Evolutionary conservation across 37 sponge, comb jelly and placozoan genomes (phyloP).

Genomic region (Spongia lamella): DNA sequence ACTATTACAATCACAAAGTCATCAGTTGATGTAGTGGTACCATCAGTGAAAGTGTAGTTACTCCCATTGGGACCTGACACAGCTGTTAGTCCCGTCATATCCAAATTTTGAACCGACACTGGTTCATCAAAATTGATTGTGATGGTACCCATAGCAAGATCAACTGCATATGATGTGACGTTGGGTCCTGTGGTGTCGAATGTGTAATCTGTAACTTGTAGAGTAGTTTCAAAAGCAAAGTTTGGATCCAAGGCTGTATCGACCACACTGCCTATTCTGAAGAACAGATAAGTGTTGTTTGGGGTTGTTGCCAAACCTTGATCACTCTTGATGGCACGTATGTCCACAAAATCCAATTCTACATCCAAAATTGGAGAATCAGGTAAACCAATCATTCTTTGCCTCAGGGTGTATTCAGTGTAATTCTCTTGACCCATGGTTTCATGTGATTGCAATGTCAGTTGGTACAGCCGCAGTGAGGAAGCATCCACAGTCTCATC

Average conservation of each 20-base stretch:
- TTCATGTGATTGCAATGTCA: slow-evolving; percentile 50
- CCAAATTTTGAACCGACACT: slow-evolving; percentile 50
- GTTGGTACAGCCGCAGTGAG: slow-evolving; percentile 40
- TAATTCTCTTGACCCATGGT: slow-evolving; percentile 8
- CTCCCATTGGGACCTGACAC: slow-evolving; percentile 60
- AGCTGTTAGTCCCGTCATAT: slow-evolving; percentile 68
- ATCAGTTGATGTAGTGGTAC: slow-evolving; percentile 54
- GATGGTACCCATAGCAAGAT: slow-evolving; percentile 60
- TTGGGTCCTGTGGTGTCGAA: slow-evolving; percentile 75
- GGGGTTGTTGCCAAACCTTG: slow-evolving; percentile 62
- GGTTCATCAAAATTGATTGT: slow-evolving; percentile 85
- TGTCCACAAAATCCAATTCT: slow-evolving; percentile 50
- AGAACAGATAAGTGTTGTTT: slow-evolving; percentile 69
- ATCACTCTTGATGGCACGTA: slow-evolving; percentile 73
- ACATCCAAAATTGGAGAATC: slow-evolving; percentile 53
- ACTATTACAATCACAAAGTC: slow-evolving; percentile 57
- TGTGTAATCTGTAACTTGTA: slow-evolving; percentile 57
- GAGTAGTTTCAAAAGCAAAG: slow-evolving; percentile 24
- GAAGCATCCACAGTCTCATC: slow-evolving; percentile 77
- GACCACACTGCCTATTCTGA: slow-evolving; percentile 49
- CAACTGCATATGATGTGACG: slow-evolving; percentile 46
- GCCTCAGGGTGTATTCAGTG: slow-evolving; percentile 40
- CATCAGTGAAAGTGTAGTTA: slow-evolving; percentile 70
- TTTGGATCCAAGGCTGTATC: slow-evolving; percentile 70
- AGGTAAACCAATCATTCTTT: neutral